phyloP scores from a whole-genome alignment of 2,888 invertebrate species.

The Papilio gigon region DNA sequence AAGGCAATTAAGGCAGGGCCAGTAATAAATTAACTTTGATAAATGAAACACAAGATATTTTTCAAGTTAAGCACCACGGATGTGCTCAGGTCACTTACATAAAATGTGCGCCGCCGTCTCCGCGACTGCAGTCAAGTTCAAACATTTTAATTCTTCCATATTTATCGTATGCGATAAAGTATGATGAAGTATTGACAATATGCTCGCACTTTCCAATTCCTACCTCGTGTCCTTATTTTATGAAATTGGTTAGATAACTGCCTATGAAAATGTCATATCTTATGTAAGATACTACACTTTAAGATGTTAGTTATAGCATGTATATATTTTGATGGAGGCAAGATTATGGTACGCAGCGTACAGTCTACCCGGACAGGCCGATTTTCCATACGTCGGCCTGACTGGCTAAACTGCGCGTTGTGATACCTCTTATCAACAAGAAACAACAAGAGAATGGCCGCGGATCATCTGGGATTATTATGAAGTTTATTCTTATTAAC shows the following conservation, averaged over 20 bases:
- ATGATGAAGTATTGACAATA: conserved; percentile 18
- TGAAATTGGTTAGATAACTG: conserved; percentile 34
- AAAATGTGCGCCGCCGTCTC: background rate
- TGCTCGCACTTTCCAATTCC: conserved; percentile 23
- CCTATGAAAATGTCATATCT: conserved; percentile 35
- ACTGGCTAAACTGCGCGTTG: conserved; percentile 63
- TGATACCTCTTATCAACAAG: conserved; percentile 41
- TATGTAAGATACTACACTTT: conserved; percentile 31
- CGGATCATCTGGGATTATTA: background rate
- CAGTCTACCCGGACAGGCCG: conserved; percentile 81
- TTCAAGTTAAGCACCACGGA: background rate
- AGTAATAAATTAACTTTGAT: background rate
- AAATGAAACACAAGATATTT: no score
- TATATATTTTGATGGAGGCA: conserved; percentile 18
- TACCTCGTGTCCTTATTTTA: conserved; percentile 22
- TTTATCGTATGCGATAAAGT: conserved; percentile 13
- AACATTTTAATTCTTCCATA: background rate
- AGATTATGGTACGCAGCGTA: conserved; percentile 53
- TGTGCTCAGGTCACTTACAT: background rate
- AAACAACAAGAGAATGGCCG: conserved; percentile 23
- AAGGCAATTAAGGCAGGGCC: background rate
- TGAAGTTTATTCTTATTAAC: background rate
- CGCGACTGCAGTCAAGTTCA: background rate
- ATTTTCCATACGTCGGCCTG: conserved; percentile 60
- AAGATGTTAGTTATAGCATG: conserved; percentile 20